A percentile compares a stretch with the other conserved stretches of the same genome.
Evolutionary conservation across 2,113 vertebrate species (phyloP).

Genomic region (Oreochromis tanganicae): DNA sequence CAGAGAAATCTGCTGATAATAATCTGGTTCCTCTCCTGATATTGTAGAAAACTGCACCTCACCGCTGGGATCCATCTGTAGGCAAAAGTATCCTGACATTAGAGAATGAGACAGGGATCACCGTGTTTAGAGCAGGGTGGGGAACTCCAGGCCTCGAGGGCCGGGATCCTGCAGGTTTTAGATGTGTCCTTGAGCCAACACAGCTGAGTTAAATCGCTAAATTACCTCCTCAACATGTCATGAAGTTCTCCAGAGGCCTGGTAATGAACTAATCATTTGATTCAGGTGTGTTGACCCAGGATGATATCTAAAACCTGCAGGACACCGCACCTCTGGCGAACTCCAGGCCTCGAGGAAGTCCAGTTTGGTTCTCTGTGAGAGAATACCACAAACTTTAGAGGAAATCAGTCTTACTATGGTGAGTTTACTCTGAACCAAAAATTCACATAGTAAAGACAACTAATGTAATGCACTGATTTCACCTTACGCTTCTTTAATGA

Average conservation of each 20-base stretch:
- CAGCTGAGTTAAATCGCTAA: no score
- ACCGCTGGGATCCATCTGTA: neutral
- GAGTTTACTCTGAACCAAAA: neutral
- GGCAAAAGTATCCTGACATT: neutral
- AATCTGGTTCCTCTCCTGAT: neutral
- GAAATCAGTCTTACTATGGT: no score
- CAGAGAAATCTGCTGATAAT: neutral
- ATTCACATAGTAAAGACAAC: neutral
- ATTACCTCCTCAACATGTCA: no score
- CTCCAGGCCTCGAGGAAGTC: neutral
- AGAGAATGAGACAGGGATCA: neutral
- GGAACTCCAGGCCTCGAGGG: rapidly evolving
- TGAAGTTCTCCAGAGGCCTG: no score
- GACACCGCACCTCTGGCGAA: rapidly evolving
- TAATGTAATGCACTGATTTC: neutral
- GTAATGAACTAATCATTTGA: no score
- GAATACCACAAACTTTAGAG: no score
- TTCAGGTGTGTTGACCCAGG: no score
- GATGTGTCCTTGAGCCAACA: no score
- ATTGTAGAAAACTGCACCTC: neutral
- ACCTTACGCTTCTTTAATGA: neutral
- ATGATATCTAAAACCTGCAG: no score
- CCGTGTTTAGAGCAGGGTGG: neutral
- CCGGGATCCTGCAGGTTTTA: no score
- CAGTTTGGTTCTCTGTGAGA: no score